A percentile compares a stretch with the other conserved stretches of the same genome.
Evolutionary conservation across 92 coral and sea anemone genomes (phyloP).

Genomic region (Phenganax subtilis): DNA sequence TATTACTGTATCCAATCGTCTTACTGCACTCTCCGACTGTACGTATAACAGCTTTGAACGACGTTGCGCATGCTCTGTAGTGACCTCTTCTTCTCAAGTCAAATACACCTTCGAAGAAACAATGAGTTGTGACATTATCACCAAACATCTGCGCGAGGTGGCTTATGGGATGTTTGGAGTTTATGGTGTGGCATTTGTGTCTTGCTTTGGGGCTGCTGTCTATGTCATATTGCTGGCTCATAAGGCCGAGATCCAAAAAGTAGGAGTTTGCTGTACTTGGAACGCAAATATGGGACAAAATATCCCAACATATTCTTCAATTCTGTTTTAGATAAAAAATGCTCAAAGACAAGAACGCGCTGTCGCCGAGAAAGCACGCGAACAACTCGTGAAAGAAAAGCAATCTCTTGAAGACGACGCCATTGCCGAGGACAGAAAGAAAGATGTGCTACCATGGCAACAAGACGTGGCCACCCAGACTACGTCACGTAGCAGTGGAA

Average conservation of each 20-base stretch:
- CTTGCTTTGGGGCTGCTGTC: constrained; percentile 68
- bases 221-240: constrained; percentile 54
- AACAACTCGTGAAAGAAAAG: not conserved
- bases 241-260: constrained; percentile 14
- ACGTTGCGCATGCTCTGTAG: constrained; percentile 79
- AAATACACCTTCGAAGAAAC: constrained; percentile 80
- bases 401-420: constrained; percentile 2
- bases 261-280: not conserved
- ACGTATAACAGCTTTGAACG: constrained; percentile 61
- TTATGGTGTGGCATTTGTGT: constrained; percentile 65
- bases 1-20: constrained; percentile 24
- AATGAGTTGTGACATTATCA: constrained; percentile 68
- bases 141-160: constrained; percentile 64
- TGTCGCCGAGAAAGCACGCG: not conserved
- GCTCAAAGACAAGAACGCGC: not conserved
- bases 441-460: constrained; percentile 19
- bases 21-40: constrained; percentile 48
- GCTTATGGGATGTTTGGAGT: constrained; percentile 94
- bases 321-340: not conserved
- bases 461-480: constrained; percentile 36
- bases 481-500: not conserved
- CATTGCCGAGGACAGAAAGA: not conserved
- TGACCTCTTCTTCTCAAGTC: constrained; percentile 67
- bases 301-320: not conserved
- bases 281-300: too few relatives aligned